Base-by-base conservation (phyloP, 1,140 invertebrate genomes). In the Asobara japonica region DNA sequence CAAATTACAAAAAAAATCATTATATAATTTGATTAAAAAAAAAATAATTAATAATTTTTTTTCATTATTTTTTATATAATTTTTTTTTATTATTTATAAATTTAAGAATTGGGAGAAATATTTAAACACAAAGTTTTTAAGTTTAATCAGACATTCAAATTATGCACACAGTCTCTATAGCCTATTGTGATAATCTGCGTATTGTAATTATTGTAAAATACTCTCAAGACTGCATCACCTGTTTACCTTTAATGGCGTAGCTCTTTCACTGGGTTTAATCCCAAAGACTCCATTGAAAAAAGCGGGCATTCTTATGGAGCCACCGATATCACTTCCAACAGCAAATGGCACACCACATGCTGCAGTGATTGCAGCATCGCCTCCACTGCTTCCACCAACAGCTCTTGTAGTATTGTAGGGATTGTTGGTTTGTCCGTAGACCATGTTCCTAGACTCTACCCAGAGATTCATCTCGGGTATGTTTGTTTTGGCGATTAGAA, bases 241-340 rank as follows among this genome's bases (percentile, higher is more conserved):
- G 25, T 18, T 65, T 18, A 65, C 16, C n/a, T n/a, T n/a, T n/a
- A n/a, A 25, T 16, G 20, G 64, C 74, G 31, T 68, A 18, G 86
- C 81, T 84, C 93, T 93, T 77, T 90, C 89, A 7, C 94, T 94
- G 3, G 96, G 93, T 82, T 98, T 98, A 76, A 97, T 92, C 1
- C 95, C 97, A 87, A 94, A 99, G 60, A 99, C 89, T 38, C 98
- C 98, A 88, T 96, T 98, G 85, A 95, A 98, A 79, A 96, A 97
- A 1, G 96, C 91, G 2, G 98, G 98, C 89, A 99, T 97, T 56
- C 98, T 90, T 51, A 96, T 94, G 6, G 96, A 98, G 0, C 98
- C 98, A 18, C 97, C 97, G 78, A 99, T 97, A 85, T 99, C 98
- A 71, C 84, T 86, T 76, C 95, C 96, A 38, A 99, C 87, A 2